Evolutionary conservation across 2,888 invertebrate genomes (phyloP).

Genomic region (Helicoverpa assulta): DNA sequence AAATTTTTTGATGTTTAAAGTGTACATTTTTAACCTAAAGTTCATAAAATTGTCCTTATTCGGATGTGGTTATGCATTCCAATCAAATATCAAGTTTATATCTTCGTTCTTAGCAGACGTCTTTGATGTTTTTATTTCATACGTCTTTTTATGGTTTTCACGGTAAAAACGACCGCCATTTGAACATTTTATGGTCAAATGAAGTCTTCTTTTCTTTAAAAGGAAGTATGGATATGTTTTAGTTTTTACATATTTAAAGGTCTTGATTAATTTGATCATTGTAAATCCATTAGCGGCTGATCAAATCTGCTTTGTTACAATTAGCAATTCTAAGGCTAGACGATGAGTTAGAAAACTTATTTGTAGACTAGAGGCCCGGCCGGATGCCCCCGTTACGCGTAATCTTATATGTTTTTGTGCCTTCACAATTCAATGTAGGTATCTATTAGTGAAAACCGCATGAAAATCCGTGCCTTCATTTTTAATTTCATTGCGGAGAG

Average conservation of each 20-base stretch:
- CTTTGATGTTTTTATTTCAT: slow-evolving; percentile 25
- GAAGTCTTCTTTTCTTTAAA: slow-evolving; percentile 12
- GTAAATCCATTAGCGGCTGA: slow-evolving; percentile 1
- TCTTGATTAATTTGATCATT: background rate
- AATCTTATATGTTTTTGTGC: no score
- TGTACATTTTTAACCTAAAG: background rate
- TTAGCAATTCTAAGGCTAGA: background rate
- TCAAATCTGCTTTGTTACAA: background rate
- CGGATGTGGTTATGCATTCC: slow-evolving; percentile 4
- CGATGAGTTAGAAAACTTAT: background rate
- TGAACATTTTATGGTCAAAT: background rate
- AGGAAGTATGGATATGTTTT: slow-evolving; percentile 15
- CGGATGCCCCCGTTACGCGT: no score
- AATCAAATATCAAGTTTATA: slow-evolving; percentile 20
- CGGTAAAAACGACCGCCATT: background rate
- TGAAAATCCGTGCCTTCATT: no score
- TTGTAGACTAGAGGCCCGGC: no score
- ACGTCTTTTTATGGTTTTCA: slow-evolving; percentile 12
- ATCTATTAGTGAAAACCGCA: no score
- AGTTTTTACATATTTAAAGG: background rate
- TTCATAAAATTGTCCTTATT: background rate
- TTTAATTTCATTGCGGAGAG: no score
- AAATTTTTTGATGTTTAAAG: background rate
- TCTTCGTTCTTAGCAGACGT: background rate
- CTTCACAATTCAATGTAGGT: no score